phyloP scores from a whole-genome alignment of 2,888 invertebrate genomes.

The Coleophora flavipennella region DNA sequence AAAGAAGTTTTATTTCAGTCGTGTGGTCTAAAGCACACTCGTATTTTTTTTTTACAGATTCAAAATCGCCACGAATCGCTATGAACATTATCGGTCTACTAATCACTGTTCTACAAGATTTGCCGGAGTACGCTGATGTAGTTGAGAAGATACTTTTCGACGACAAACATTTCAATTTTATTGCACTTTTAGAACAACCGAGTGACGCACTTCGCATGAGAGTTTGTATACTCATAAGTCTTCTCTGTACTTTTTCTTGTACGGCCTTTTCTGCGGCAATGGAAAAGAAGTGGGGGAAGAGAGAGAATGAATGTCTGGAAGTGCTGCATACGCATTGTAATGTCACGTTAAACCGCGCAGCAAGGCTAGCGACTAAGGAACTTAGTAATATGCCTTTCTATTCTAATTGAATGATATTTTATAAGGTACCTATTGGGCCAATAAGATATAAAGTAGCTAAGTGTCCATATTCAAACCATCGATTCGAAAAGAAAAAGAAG shows the following conservation, averaged over 20 bases:
- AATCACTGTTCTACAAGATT: constrained; percentile 79
- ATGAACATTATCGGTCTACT: constrained; percentile 81
- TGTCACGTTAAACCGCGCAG: constrained; percentile 74
- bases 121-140: constrained; percentile 83
- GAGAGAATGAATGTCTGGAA: constrained; percentile 73
- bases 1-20: no score
- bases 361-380: constrained; percentile 68
- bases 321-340: constrained; percentile 75
- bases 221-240: constrained; percentile 79
- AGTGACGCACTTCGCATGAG: constrained; percentile 74
- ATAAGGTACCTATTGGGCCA: not conserved
- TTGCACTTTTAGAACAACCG: constrained; percentile 70
- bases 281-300: constrained; percentile 74
- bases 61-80: constrained; percentile 74
- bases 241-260: constrained; percentile 78
- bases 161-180: constrained; percentile 61
- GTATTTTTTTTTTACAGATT: constrained; percentile 41
- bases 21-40: no score
- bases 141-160: constrained; percentile 81
- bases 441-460: no score
- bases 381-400: constrained; percentile 69
- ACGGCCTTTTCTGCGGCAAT: constrained; percentile 72
- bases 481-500: no score
- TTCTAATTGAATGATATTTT: constrained; percentile 21
- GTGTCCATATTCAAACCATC: no score